Percentiles rank a stretch among this genome's conserved stretches.
phyloP scores from a whole-genome alignment of 2,113 vertebrate genomes.

The Plestiodon gilberti region DNA sequence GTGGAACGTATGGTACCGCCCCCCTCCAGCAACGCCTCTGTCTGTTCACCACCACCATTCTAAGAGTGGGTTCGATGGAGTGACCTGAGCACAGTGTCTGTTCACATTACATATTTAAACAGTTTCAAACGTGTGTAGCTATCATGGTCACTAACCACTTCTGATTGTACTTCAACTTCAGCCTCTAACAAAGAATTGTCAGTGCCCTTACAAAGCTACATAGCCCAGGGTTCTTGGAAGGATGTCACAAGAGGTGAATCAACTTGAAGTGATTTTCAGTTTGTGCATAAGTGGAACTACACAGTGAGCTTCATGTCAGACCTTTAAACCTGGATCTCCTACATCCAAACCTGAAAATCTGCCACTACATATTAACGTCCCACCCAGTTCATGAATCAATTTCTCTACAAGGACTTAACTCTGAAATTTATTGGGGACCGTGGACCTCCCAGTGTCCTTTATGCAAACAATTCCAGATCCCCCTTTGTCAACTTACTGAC shows the following conservation, averaged over 20 bases:
- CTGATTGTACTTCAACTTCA: not conserved
- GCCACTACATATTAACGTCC: not conserved
- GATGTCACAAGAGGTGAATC: not conserved
- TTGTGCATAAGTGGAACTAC: not conserved
- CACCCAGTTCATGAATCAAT: not conserved
- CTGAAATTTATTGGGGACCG: too few relatives aligned
- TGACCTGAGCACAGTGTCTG: not conserved
- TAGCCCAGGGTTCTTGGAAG: not conserved
- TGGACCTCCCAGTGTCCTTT: too few relatives aligned
- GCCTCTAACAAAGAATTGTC: not conserved
- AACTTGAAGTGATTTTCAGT: not conserved
- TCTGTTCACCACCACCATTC: too few relatives aligned
- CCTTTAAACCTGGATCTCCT: not conserved
- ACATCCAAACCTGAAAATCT: not conserved
- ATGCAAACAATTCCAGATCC: not conserved
- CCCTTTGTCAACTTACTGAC: not conserved
- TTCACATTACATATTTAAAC: not conserved
- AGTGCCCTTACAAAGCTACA: too few relatives aligned
- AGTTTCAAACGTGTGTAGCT: too few relatives aligned
- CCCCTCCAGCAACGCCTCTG: too few relatives aligned
- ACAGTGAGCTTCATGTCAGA: not conserved
- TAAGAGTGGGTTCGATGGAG: too few relatives aligned
- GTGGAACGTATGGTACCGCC: too few relatives aligned
- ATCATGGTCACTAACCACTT: not conserved
- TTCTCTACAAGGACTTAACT: not conserved